Evolutionary conservation across 2,113 vertebrate species (phyloP).

Genomic region (Miniopterus natalensis): DNA sequence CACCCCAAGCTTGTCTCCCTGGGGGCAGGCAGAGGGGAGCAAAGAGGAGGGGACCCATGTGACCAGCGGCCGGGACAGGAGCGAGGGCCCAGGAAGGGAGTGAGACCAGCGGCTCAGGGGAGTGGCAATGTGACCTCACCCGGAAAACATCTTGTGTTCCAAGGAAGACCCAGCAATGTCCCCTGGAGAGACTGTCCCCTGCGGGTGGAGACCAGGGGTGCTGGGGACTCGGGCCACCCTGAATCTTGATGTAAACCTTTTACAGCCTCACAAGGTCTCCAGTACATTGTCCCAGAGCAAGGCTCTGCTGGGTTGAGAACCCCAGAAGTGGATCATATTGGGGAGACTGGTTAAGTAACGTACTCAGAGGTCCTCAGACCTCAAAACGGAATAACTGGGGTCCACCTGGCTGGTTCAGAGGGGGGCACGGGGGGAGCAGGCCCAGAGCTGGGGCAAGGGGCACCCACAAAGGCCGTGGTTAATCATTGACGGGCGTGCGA

Average conservation of each 20-base stretch:
- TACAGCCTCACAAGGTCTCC: accelerated
- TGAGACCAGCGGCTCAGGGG: neutral
- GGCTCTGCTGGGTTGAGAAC: accelerated
- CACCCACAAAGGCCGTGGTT: constrained; percentile 82
- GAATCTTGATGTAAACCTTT: accelerated
- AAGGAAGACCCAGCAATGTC: neutral
- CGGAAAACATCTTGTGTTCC: neutral
- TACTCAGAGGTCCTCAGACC: neutral
- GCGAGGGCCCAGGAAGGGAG: neutral
- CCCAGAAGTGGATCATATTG: accelerated
- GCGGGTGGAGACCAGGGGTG: too few species aligned
- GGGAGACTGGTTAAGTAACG: neutral
- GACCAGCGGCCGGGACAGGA: accelerated
- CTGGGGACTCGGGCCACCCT: neutral
- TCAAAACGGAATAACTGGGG: neutral
- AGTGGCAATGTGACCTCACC: accelerated
- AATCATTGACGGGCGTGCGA: constrained; percentile 76
- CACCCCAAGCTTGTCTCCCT: too few species aligned
- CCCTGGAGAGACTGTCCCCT: neutral
- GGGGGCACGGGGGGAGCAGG: neutral
- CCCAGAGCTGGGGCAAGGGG: neutral
- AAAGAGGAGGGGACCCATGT: neutral
- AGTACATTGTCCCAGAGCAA: accelerated
- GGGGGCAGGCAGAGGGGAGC: neutral
- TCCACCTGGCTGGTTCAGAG: neutral